Percentiles rank a stretch among this genome's conserved stretches.
phyloP scores from a whole-genome alignment of 35 echinoderm and acorn worm genomes.

The Apostichopus parvimensis region DNA sequence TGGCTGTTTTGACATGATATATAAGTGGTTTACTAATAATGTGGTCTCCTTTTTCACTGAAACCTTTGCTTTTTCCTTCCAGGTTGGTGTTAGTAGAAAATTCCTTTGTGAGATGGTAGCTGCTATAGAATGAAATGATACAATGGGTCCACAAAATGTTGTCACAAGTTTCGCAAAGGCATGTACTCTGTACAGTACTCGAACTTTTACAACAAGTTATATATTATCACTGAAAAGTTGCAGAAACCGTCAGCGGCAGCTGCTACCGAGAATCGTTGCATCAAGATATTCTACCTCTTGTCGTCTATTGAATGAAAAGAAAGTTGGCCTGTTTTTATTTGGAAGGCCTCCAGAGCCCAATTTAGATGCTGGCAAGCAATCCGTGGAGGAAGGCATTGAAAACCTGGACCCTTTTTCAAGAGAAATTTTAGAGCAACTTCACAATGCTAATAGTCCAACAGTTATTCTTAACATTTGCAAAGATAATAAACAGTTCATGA shows the following conservation, averaged over 20 bases:
- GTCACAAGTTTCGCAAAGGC: not conserved
- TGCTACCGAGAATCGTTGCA: not conserved
- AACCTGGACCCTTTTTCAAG: not conserved
- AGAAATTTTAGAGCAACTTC: conserved; percentile 26
- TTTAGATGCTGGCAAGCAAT: conserved; percentile 11
- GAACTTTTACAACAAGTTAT: not conserved
- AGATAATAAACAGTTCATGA: conserved; percentile 36
- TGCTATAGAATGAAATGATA: not conserved
- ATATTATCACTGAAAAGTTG: not conserved
- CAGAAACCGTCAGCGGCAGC: not conserved
- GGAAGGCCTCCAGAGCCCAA: conserved; percentile 21
- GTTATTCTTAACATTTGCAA: conserved; percentile 49
- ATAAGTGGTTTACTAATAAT: no score
- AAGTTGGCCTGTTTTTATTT: conserved; percentile 34
- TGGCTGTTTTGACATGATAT: no score
- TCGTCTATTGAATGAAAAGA: conserved; percentile 4
- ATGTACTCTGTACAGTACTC: not conserved
- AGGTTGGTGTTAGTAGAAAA: not conserved
- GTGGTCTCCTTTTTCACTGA: no score
- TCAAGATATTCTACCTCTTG: conserved; percentile 18
- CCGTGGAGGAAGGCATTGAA: conserved; percentile 5
- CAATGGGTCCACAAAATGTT: not conserved
- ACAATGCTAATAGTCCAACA: not conserved
- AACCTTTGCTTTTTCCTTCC: not conserved
- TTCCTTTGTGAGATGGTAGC: not conserved